Percentiles rank a stretch among this genome's conserved stretches.
These are phyloP conservation scores for Frankliniella fusca DNA, from an alignment of 2,888 invertebrate species.

Conservation along the genomic window DNA sequence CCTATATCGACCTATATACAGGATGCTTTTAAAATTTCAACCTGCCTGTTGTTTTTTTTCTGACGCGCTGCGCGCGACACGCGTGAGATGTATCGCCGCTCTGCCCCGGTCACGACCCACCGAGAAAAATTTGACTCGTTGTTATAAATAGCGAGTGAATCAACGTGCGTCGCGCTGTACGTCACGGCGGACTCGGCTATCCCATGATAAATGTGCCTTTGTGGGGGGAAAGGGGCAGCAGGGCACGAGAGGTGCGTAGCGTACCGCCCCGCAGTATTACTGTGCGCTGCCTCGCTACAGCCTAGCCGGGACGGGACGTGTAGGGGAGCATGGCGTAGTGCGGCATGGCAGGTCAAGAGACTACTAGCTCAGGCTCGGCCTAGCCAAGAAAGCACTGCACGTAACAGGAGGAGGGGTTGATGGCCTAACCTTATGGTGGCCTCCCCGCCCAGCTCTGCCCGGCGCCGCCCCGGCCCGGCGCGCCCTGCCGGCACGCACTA, in stretches of 20 bases:
- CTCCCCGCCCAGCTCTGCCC: no score
- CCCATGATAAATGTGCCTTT: not conserved
- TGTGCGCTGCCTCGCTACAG: no score
- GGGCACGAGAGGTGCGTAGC: not conserved
- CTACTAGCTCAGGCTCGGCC: not conserved
- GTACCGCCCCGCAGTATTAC: no score
- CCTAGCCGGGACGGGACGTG: not conserved
- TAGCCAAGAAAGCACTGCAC: not conserved
- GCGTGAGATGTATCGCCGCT: not conserved
- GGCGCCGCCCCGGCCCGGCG: no score
- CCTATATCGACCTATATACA: no score
- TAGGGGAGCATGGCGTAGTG: not conserved
- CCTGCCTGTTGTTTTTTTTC: no score
- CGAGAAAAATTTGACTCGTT: not conserved
- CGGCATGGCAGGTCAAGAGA: not conserved
- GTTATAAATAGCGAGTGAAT: slow-evolving; percentile 10
- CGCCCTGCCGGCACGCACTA: not conserved
- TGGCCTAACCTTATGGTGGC: not conserved
- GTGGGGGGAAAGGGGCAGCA: not conserved
- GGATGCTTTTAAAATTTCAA: no score
- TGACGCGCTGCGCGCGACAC: no score
- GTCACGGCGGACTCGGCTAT: not conserved
- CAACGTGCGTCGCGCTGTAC: not conserved
- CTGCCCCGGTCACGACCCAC: not conserved
- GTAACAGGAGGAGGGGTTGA: not conserved